A percentile compares a stretch with the other conserved stretches of the same genome.
Conservation (phyloP, 1,140 invertebrate genomes). For the Arctopsyche grandis region DNA sequence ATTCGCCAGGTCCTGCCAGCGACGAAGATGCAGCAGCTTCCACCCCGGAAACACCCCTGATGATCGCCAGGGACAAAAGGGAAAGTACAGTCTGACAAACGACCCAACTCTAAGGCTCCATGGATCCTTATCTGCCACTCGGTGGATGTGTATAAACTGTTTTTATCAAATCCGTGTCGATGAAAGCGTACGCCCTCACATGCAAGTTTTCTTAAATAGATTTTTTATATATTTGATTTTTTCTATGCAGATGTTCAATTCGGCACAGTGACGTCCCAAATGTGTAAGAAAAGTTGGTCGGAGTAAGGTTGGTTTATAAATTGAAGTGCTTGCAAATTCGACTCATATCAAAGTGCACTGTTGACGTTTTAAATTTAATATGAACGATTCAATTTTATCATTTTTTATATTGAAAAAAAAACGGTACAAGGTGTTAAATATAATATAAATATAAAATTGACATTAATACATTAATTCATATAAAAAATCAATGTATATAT, state of each 20-base stretch:
- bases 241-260: too few relatives aligned
- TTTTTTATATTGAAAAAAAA: background rate
- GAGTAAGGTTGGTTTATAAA: too few relatives aligned
- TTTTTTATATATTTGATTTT: too few relatives aligned
- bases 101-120: conserved; percentile 48
- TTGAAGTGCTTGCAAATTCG: background rate
- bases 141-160: too few relatives aligned
- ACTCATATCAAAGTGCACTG: conserved; percentile 15
- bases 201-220: too few relatives aligned
- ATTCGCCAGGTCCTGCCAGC: conserved; percentile 48
- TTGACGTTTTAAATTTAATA: too few relatives aligned
- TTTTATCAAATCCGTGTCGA: too few relatives aligned
- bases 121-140: background rate
- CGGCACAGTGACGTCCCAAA: too few relatives aligned
- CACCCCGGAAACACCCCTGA: conserved; percentile 51
- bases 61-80: conserved; percentile 51
- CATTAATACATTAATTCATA: too few relatives aligned
- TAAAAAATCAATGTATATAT: too few relatives aligned
- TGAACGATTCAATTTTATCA: background rate
- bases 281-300: too few relatives aligned
- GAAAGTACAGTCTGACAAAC: conserved; percentile 55
- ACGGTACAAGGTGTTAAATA: conserved; percentile 18
- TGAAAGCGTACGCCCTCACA: too few relatives aligned
- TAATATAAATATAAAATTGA: background rate
- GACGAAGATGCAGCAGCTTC: conserved; percentile 49